phyloP scores from a whole-genome alignment of 1,140 invertebrate species.

The Mamestra configurata region DNA sequence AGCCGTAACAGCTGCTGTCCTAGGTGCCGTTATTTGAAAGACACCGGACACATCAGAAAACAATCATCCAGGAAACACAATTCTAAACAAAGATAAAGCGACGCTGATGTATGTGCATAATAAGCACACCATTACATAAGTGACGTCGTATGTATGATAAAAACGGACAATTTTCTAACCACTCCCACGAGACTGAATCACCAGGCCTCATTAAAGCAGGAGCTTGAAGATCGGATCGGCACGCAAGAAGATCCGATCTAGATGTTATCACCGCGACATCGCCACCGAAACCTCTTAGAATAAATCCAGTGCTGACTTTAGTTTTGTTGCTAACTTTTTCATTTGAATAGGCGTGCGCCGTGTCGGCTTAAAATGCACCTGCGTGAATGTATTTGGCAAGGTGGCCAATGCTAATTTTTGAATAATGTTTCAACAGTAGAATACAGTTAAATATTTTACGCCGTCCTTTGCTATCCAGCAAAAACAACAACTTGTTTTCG shows the following conservation, averaged over 20 bases:
- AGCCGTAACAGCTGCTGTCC: not conserved
- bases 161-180: slow-evolving; percentile 40
- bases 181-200: slow-evolving; percentile 54
- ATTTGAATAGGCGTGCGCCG: slow-evolving; percentile 1
- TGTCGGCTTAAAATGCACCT: not conserved
- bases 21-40: not conserved
- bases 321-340: slow-evolving; percentile 32
- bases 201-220: slow-evolving; percentile 52
- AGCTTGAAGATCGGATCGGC: slow-evolving; percentile 64
- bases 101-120: slow-evolving; percentile 42
- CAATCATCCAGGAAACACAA: slow-evolving; percentile 16
- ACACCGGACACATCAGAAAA: slow-evolving; percentile 4
- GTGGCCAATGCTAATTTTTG: not conserved
- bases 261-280: slow-evolving; percentile 61
- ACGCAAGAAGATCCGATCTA: slow-evolving; percentile 68
- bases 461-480: no score
- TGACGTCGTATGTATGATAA: slow-evolving; percentile 50
- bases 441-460: no score
- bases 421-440: not conserved
- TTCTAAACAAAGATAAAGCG: slow-evolving; percentile 19
- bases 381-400: not conserved
- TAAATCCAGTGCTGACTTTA: slow-evolving; percentile 45
- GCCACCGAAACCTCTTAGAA: slow-evolving; percentile 60
- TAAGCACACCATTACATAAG: slow-evolving; percentile 45
- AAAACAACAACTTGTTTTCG: no score